Base-by-base conservation (phyloP, 2,797 vertebrate genomes). In the Pachyuromys duprasi region DNA sequence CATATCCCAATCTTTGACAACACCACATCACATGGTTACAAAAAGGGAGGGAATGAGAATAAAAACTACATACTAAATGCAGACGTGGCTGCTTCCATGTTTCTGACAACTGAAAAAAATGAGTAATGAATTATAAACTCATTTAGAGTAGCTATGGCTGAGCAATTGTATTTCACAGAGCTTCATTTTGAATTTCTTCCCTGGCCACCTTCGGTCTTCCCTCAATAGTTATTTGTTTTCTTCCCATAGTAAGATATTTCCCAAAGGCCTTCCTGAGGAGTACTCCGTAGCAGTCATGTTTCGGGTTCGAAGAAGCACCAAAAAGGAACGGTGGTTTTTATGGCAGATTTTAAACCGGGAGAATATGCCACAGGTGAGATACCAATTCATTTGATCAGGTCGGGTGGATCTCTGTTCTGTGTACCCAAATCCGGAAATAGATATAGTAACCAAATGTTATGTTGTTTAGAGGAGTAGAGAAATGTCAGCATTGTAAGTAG, bases 311-410 rank as follows among this genome's bases (percentile, higher is more conserved):
- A 98, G 99, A 98, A 99, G 98, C 65, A 99, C 99, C 72, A 99
- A 99, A 98, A 99, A 98, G 96, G 99, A 99, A 39, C 99, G 99
- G 84, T 99, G 99, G 99, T 99, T 99, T 98, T 98, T 99, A 94
- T 99, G 99, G 99, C 99, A 99, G 98, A 98, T 99, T 97, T 99
- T 99, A 96, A 99, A 99, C 98, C 98, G 99, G 82, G 98, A 98
- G 67, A 99, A 99, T 97, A 98, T 96, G 94, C 98, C 99, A 79
- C 99, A 99, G 99, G 99, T 99, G 97, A 97, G 98, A 97, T 86
- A 70, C 15, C 69, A 80, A 55, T 4, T 42, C 33, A 17, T 45
- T 20, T 39, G 31, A 31, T 72, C 81, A 80, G 12, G 8, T 26
- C 12, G 87, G 13, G 9, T 63, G 89, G 72, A 9, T 93, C 42